Evolutionary conservation across 1,140 invertebrate genomes (phyloP).

Genomic region (Physella acuta): DNA sequence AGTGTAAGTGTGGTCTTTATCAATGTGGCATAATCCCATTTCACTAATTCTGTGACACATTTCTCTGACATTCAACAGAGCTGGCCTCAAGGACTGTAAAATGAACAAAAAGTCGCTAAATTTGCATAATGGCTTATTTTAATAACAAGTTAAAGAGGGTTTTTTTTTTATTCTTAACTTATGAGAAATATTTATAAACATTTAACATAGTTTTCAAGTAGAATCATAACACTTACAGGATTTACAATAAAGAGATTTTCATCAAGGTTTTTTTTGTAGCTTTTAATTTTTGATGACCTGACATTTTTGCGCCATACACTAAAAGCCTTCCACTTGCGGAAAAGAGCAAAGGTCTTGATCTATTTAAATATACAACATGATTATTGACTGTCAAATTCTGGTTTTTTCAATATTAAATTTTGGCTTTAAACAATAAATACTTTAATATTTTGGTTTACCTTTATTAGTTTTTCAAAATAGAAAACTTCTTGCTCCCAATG

Average conservation of each 20-base stretch:
- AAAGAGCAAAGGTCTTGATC: constrained; percentile 74
- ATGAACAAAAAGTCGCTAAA: constrained; percentile 2
- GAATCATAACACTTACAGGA: constrained; percentile 53
- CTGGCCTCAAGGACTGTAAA: constrained; percentile 67
- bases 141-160: not conserved
- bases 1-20: constrained; percentile 62
- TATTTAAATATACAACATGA: constrained; percentile 44
- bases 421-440: not conserved
- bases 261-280: constrained; percentile 65
- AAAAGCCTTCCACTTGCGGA: constrained; percentile 80
- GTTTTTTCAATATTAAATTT: not conserved
- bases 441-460: constrained; percentile 39
- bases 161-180: not conserved
- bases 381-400: not conserved
- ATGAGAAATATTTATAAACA: not conserved
- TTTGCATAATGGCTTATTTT: too few species aligned
- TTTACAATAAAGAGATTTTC: constrained; percentile 75
- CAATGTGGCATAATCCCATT: constrained; percentile 61
- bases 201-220: not conserved
- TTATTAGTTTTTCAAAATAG: constrained; percentile 54
- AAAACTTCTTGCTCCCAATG: constrained; percentile 56
- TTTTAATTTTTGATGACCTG: constrained; percentile 68
- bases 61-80: constrained; percentile 70
- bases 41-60: constrained; percentile 68
- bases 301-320: constrained; percentile 79